phyloP scores from a whole-genome alignment of 2,888 invertebrate species.

The Melitaea athalia region DNA sequence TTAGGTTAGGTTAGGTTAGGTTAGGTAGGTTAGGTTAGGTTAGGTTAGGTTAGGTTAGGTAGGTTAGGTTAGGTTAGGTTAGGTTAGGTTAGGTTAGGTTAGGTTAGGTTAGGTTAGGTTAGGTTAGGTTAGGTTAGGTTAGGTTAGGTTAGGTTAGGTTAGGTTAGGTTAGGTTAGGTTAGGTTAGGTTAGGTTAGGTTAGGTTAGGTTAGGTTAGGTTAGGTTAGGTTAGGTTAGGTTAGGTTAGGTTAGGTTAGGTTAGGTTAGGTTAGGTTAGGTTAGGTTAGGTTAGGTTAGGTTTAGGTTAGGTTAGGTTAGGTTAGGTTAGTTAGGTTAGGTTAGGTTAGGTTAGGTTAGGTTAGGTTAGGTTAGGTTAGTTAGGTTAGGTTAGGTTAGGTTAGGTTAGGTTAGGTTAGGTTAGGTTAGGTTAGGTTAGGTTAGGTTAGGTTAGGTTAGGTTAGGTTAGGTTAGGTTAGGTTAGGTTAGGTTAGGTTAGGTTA shows the following conservation, averaged over 20 bases:
- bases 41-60: no score
- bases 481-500: constrained; percentile 27
- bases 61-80: constrained; percentile 6
- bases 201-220: constrained; percentile 3
- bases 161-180: constrained; percentile 3
- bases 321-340: neutral
- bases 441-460: constrained; percentile 33
- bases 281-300: constrained; percentile 3
- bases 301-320: no score
- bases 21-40: no score
- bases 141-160: constrained; percentile 3
- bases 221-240: constrained; percentile 3
- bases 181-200: constrained; percentile 3
- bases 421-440: constrained; percentile 38
- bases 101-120: constrained; percentile 3
- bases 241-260: constrained; percentile 3
- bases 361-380: constrained; percentile 30
- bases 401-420: constrained; percentile 36
- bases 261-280: constrained; percentile 3
- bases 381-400: constrained; percentile 39
- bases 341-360: constrained; percentile 3
- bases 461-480: constrained; percentile 22
- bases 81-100: constrained; percentile 2
- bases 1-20: constrained; percentile 6
- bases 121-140: constrained; percentile 3